phyloP scores from a whole-genome alignment of 2,888 invertebrate species.

The Sinhomidia bicolor region DNA sequence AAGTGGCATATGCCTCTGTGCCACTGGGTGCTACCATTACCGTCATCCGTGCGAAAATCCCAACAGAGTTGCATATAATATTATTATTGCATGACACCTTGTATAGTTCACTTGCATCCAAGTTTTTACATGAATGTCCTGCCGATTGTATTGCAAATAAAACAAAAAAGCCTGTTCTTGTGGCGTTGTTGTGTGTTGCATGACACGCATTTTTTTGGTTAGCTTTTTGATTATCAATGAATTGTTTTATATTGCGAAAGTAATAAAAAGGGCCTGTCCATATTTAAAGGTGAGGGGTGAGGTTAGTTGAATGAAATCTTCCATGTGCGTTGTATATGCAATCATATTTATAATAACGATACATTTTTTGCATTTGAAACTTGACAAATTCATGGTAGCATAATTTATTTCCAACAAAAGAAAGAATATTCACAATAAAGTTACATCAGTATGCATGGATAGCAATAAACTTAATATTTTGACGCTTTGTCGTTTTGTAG shows the following conservation, averaged over 20 bases:
- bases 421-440: not conserved
- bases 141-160: not conserved
- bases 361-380: too few species aligned
- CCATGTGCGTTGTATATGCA: not conserved
- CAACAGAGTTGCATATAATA: too few species aligned
- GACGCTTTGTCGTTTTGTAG: not conserved
- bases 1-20: not conserved
- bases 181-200: too few species aligned
- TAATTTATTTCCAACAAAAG: slow-evolving; percentile 41
- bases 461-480: not conserved
- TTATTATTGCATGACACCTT: not conserved
- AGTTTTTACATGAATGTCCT: too few species aligned
- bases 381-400: not conserved
- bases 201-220: not conserved
- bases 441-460: not conserved
- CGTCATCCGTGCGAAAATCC: too few species aligned
- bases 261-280: not conserved
- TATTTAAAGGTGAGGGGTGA: not conserved
- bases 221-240: not conserved
- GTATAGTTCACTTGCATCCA: too few species aligned
- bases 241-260: not conserved
- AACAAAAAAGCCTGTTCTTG: not conserved
- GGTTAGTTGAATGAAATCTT: slow-evolving; percentile 6
- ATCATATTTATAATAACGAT: not conserved
- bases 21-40: not conserved